Percentiles rank a stretch among this genome's conserved stretches.
Conservation (phyloP, 2,113 vertebrate genomes). For the Triplophysa dalaica region DNA sequence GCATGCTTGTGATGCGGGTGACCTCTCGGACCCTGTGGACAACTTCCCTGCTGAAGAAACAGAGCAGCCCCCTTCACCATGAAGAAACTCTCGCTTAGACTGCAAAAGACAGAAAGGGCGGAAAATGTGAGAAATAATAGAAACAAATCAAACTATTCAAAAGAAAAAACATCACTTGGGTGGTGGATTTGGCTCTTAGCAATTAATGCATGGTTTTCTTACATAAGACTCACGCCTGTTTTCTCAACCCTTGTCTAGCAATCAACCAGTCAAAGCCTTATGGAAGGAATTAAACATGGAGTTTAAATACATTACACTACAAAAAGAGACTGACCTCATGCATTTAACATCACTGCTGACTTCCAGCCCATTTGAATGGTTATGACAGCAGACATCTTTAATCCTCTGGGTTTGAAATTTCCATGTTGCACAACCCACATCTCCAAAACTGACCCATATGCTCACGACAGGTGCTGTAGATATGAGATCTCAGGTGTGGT, state of each 20-base stretch:
- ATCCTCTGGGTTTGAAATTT: neutral
- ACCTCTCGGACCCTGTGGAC: constrained; percentile 80
- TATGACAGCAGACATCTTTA: neutral
- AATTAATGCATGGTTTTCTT: no score
- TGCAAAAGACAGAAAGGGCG: constrained; percentile 59
- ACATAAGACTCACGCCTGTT: no score
- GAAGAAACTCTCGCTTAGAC: constrained; percentile 97
- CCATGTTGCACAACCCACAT: constrained; percentile 27
- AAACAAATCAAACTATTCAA: neutral
- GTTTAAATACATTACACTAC: no score
- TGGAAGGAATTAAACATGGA: no score
- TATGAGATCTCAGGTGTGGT: constrained; percentile 12
- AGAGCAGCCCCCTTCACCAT: constrained; percentile 98
- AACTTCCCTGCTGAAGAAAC: constrained; percentile 92
- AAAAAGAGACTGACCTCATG: no score
- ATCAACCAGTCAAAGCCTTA: no score
- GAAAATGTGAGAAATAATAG: neutral
- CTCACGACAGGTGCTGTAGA: constrained; percentile 3
- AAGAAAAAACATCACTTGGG: no score
- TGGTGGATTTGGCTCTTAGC: no score
- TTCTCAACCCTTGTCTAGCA: no score
- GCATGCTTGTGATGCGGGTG: constrained; percentile 90
- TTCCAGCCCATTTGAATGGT: neutral
- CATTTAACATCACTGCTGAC: no score
- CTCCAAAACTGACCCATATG: neutral